phyloP scores from a whole-genome alignment of 2,888 invertebrate species.

The Andrena praecox region DNA sequence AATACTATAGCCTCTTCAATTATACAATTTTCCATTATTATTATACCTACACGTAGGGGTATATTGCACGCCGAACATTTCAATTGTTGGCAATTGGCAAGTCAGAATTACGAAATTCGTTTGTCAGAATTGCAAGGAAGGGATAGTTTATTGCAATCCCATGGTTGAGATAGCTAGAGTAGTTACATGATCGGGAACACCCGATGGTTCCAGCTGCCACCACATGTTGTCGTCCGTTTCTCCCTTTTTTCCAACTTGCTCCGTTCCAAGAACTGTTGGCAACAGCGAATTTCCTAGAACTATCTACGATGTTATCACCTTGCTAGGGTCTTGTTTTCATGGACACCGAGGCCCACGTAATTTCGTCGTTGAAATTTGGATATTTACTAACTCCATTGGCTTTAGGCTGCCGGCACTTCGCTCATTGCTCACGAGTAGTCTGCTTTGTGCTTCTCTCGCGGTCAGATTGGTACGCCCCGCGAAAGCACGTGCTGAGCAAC shows the following conservation, averaged over 20 bases:
- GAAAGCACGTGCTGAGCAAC: neutral
- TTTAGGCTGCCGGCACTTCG: conserved; percentile 10
- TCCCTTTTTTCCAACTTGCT: neutral
- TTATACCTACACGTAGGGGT: too few relatives aligned
- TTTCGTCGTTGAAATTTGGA: conserved; percentile 27
- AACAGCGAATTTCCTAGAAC: neutral
- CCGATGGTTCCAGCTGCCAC: neutral
- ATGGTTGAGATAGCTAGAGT: too few relatives aligned
- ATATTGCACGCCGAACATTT: too few relatives aligned
- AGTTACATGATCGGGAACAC: too few relatives aligned
- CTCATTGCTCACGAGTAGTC: conserved; percentile 25
- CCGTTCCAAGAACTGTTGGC: neutral
- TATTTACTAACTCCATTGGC: conserved; percentile 35
- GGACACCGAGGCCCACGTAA: neutral
- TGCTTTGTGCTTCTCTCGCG: conserved; percentile 7
- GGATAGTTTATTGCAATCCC: too few relatives aligned
- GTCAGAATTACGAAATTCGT: too few relatives aligned
- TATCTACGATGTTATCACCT: neutral
- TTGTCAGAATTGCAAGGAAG: too few relatives aligned
- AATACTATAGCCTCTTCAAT: too few relatives aligned
- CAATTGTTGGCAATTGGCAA: too few relatives aligned
- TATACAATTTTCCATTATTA: too few relatives aligned
- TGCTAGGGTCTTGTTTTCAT: neutral
- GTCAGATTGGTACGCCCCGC: neutral
- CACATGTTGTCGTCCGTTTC: neutral